Conservation (phyloP, 2,113 vertebrate genomes). For the Hippotragus niger region DNA sequence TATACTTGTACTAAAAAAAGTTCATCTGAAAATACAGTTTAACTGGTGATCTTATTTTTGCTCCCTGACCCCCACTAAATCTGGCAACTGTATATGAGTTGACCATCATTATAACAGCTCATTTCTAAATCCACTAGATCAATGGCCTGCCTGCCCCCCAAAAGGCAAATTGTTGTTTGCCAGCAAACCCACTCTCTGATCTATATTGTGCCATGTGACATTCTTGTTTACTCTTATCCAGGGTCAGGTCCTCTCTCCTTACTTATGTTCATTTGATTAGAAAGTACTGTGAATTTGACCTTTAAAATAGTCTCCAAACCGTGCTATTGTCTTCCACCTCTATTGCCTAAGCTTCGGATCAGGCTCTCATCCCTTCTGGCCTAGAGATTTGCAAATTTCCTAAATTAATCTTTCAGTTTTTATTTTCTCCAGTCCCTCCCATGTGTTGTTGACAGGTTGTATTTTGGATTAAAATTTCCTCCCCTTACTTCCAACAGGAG, state of each 20-base stretch:
- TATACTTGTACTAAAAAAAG: background rate
- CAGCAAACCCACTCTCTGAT: background rate
- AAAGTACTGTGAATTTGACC: background rate
- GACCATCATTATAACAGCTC: background rate
- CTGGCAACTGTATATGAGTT: background rate
- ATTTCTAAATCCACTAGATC: background rate
- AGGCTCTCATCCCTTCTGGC: background rate
- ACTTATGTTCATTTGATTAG: background rate
- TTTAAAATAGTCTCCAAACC: background rate
- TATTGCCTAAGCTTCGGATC: background rate
- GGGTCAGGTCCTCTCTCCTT: background rate
- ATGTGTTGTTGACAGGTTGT: background rate
- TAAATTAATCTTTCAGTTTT: background rate
- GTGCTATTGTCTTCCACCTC: background rate
- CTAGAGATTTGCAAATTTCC: constrained; percentile 5
- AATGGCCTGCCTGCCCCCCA: background rate
- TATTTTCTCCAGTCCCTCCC: background rate
- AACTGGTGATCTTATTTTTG: background rate
- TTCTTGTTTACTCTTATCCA: background rate
- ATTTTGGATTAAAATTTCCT: background rate
- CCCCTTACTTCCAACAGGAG: background rate
- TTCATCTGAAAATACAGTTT: background rate
- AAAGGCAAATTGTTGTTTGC: background rate
- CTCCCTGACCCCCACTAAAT: background rate
- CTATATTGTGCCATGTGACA: background rate